Base-by-base conservation (phyloP, 1,140 invertebrate species). In the Eupristina koningsbergeri region DNA sequence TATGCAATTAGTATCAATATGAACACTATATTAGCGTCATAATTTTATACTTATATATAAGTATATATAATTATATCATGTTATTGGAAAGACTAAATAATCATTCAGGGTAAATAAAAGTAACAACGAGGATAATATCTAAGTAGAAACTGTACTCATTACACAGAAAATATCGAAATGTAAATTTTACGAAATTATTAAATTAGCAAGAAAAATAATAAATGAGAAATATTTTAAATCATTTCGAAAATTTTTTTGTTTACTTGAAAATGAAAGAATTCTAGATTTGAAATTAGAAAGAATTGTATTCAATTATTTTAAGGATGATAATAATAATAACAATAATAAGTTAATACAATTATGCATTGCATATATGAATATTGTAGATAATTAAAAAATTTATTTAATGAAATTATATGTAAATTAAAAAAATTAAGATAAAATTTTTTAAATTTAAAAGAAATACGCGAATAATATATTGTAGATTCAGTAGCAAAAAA, bases 151-250 rank as follows among this genome's bases (percentile, higher is more conserved):
- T 1, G 19, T 3, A 3, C 34, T 8, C 6, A 29, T n/a, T 19
- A 77, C 17, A 77, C 31, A 77, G 13, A 39, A 53, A 63, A 13
- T 9, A 26, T 34, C 3, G 50, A 39, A 50, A 1, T 0, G 34
- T 0, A 3, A 1, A n/a, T 80, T 81, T 81, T 47, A 53, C 53
- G n/a, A 75, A 81, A 75, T 75, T 74, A 81, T 75, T 81, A 81
- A 81, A 61, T 63, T 50, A 41, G 71, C 8, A 22, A 26, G 2
- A 22, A 26, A 31, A n/a, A 39, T 34, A 45, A 50, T 15, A 41
- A 61, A 31, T 5, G 26, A 47, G 31, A 67, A 26, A 45, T 11
- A 45, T 45, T 45, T 11, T 11, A 45, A 7, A 45, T 45, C 41
- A 45, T 7, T 11, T 5, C 5, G 11, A 45, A 5, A 45, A 45